Percentiles rank a stretch among this genome's conserved stretches.
Conservation (phyloP, 2,797 vertebrate genomes). For the Galaxias olidus region DNA sequence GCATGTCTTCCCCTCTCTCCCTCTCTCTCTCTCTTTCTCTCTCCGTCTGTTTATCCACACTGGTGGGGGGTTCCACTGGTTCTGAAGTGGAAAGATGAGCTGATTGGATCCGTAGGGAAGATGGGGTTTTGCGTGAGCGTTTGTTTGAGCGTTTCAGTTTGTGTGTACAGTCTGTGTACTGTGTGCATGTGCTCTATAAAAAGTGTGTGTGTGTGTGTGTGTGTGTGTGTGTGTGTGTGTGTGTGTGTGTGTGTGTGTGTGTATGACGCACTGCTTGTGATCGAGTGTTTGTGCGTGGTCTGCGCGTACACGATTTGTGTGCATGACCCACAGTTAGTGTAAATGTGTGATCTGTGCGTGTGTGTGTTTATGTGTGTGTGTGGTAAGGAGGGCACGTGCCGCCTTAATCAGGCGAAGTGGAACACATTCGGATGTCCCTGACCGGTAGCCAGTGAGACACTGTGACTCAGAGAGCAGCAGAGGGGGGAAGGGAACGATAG, state of each 20-base stretch:
- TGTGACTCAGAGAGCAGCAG: conserved; percentile 1
- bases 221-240: conserved; percentile 5
- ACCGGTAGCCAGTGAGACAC: conserved; percentile 39
- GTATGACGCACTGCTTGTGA: conserved; percentile 7
- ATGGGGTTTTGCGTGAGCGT: no score
- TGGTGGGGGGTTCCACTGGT: conserved; percentile 64
- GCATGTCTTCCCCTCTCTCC: not conserved
- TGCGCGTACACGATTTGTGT: no score
- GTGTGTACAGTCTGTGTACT: not conserved
- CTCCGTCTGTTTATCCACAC: conserved; percentile 36
- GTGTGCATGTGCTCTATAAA: not conserved
- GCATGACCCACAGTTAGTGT: no score
- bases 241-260: conserved; percentile 1
- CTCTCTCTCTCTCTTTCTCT: not conserved
- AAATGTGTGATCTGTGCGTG: no score
- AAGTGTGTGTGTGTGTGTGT: no score
- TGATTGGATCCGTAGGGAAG: conserved; percentile 59
- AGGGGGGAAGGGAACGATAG: conserved; percentile 10
- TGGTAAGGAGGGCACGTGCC: conserved; percentile 56
- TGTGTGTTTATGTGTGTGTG: no score
- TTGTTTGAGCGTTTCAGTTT: not conserved
- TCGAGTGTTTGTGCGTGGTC: conserved; percentile 26
- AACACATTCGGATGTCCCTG: conserved; percentile 58
- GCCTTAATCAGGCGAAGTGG: conserved; percentile 66
- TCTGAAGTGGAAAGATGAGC: conserved; percentile 40